These are phyloP conservation scores for Pristionchus arcanus DNA, from an alignment of 2,888 invertebrate species.

Conservation along the genomic window DNA sequence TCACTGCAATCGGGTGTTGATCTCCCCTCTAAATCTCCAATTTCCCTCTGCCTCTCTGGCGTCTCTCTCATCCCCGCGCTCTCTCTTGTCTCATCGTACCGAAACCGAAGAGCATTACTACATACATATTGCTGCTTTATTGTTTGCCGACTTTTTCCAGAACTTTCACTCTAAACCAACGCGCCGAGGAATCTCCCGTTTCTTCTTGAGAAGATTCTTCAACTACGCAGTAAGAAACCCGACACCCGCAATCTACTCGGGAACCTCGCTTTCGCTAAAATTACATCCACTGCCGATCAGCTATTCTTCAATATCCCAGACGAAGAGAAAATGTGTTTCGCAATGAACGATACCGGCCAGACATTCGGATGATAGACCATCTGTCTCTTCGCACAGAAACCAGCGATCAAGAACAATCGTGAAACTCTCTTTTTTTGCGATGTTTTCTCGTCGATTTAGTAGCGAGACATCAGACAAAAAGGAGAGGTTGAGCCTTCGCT, in stretches of 20 bases:
- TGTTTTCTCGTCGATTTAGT: too few species aligned
- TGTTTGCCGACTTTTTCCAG: constrained; percentile 36
- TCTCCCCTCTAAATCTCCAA: not conserved
- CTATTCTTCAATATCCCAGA: not conserved
- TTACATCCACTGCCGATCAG: not conserved
- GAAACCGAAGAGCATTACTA: constrained; percentile 42
- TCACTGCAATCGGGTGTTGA: not conserved
- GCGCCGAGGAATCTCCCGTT: not conserved
- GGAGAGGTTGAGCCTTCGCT: too few species aligned
- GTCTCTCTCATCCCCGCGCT: not conserved
- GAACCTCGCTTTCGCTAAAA: not conserved
- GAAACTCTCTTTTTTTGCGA: too few species aligned
- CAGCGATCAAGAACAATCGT: too few species aligned
- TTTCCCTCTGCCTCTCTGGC: not conserved
- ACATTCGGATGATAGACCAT: too few species aligned
- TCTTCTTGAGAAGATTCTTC: not conserved
- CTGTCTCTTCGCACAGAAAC: too few species aligned
- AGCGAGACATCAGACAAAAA: too few species aligned
- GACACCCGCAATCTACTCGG: not conserved
- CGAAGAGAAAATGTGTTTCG: too few species aligned
- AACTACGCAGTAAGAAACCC: not conserved
- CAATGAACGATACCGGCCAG: too few species aligned
- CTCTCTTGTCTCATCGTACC: not conserved
- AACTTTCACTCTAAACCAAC: constrained; percentile 29
- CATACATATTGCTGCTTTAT: not conserved